These are phyloP conservation scores for Eupithecia dodoneata DNA, from an alignment of 2,888 invertebrate species.

Conservation along the genomic window DNA sequence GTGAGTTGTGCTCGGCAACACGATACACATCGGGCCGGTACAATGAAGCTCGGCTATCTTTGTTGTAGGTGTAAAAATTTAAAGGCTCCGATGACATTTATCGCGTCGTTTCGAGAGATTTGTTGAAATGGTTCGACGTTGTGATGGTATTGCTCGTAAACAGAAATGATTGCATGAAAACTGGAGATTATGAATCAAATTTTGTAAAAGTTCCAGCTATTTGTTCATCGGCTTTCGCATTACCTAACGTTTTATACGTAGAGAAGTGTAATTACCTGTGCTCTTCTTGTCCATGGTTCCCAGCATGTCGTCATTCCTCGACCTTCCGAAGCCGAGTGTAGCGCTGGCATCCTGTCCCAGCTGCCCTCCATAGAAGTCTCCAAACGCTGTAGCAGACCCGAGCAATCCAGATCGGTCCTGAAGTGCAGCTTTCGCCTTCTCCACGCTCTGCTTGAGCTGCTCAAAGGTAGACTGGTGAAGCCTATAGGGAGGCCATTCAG, in stretches of 20 bases:
- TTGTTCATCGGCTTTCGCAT: not conserved
- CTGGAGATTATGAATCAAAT: constrained; percentile 4
- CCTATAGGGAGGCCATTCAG: constrained; percentile 91
- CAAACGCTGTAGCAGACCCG: constrained; percentile 89
- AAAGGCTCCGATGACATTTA: constrained; percentile 38
- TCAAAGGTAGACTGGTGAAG: constrained; percentile 95
- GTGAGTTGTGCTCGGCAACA: constrained; percentile 43
- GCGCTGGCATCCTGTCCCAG: constrained; percentile 71
- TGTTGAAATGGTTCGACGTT: constrained; percentile 28
- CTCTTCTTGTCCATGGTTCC: constrained; percentile 76
- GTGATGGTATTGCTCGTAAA: constrained; percentile 4
- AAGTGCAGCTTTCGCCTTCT: constrained; percentile 94
- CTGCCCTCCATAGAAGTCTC: constrained; percentile 86
- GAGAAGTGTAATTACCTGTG: constrained; percentile 64
- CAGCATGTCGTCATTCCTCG: constrained; percentile 78
- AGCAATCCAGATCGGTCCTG: constrained; percentile 88
- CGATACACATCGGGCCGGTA: constrained; percentile 48
- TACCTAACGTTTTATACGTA: not conserved
- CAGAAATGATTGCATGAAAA: not conserved
- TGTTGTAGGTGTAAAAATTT: constrained; percentile 46
- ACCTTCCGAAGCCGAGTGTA: constrained; percentile 70
- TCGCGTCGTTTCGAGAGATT: constrained; percentile 34
- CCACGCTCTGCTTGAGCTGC: constrained; percentile 94
- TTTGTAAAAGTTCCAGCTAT: not conserved
- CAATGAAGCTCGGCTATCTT: constrained; percentile 48